phyloP scores from a whole-genome alignment of 2,888 invertebrate genomes.

The Sesamia inferens region DNA sequence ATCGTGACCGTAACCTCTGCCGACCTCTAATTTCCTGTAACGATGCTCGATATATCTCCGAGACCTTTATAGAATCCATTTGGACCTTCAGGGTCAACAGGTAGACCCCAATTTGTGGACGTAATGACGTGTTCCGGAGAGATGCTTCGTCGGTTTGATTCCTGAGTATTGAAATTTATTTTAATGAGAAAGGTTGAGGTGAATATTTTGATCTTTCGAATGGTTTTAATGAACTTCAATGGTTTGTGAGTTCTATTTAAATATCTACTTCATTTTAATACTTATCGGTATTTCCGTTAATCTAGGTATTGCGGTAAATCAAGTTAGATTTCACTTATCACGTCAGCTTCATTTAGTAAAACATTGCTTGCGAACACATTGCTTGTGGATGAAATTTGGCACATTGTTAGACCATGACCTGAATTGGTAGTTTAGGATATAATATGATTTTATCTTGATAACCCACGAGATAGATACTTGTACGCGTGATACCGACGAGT shows the following conservation, averaged over 20 bases:
- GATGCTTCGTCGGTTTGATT: slow-evolving; percentile 57
- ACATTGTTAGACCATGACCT: neutral
- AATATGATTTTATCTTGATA: neutral
- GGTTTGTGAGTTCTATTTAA: slow-evolving; percentile 4
- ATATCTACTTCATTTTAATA: slow-evolving; percentile 1
- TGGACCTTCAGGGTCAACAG: slow-evolving; percentile 56
- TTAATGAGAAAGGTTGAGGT: slow-evolving; percentile 28
- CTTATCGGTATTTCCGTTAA: slow-evolving; percentile 1
- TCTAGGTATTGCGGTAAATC: slow-evolving; percentile 15
- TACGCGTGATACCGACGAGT: no score
- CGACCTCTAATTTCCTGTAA: slow-evolving; percentile 60
- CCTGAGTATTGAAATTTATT: slow-evolving; percentile 49
- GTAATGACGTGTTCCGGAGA: slow-evolving; percentile 63
- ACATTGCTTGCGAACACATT: neutral
- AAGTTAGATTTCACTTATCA: slow-evolving; percentile 13
- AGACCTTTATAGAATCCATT: slow-evolving; percentile 56
- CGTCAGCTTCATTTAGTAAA: neutral
- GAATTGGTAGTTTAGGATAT: no score
- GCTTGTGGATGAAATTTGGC: neutral
- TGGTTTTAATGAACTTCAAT: slow-evolving; percentile 1
- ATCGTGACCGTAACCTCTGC: slow-evolving; percentile 33
- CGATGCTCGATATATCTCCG: slow-evolving; percentile 57
- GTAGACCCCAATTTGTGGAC: slow-evolving; percentile 65
- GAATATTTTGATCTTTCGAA: slow-evolving; percentile 21
- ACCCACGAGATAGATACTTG: neutral